Evolutionary conservation across 1,140 invertebrate genomes (phyloP).

Genomic region (Aphaenogaster floridana): DNA sequence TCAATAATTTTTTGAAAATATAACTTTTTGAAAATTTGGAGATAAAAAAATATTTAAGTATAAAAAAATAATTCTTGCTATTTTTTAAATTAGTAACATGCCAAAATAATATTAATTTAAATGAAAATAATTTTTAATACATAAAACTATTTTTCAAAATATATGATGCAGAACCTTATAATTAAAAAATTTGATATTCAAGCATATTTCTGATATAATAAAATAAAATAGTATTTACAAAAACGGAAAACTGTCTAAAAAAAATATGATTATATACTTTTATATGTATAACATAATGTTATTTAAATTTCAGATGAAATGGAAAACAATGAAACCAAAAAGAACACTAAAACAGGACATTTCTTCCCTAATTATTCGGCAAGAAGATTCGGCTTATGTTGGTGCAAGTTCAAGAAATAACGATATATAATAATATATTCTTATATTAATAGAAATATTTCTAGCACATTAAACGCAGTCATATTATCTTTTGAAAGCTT

Average conservation of each 20-base stretch:
- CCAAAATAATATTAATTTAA: neutral
- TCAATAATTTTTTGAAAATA: constrained; percentile 57
- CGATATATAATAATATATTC: too few relatives aligned
- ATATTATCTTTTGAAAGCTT: neutral
- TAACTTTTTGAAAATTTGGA: neutral
- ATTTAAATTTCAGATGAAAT: constrained; percentile 15
- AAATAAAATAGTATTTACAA: constrained; percentile 3
- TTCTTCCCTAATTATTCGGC: neutral
- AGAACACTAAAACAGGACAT: too few relatives aligned
- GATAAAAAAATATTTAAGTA: neutral
- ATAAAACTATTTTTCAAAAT: neutral
- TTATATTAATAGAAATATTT: neutral
- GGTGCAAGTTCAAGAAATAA: neutral
- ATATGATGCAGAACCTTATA: neutral
- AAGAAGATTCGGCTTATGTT: neutral
- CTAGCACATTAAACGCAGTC: neutral
- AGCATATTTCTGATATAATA: neutral
- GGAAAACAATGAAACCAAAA: neutral
- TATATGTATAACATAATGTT: neutral
- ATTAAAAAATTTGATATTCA: neutral
- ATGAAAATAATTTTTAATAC: neutral
- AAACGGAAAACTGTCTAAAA: neutral
- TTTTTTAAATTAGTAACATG: neutral
- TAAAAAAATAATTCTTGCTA: neutral
- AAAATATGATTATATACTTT: neutral